Base-by-base conservation (phyloP, 2,888 invertebrate species). In the Pristionchus entomophagus region DNA sequence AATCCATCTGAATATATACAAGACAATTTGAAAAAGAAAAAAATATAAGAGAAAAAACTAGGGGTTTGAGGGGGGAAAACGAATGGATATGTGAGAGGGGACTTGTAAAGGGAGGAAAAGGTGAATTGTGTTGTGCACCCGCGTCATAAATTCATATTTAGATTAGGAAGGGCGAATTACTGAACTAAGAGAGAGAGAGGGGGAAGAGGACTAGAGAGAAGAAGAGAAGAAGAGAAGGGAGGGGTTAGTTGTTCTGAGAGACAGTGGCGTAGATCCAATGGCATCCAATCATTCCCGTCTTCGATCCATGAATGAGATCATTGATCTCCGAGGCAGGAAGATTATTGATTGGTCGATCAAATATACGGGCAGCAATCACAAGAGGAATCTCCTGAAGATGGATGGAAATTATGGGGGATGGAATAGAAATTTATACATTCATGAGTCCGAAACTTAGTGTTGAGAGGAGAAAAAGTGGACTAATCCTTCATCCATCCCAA, bases 231-330 rank as follows among this genome's bases (percentile, higher is more conserved):
- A 32, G 38, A 26, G 82, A 56, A 5, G 59, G 59, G 38, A 22
- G 32, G 1, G 56, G 35, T 26, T 0, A 1, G 29, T 81, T 81
- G 1, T 22, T 84, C 86, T 92, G 92, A 12, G 91, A 91, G 29
- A 92, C 90, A 26, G 92, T 92, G 38, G 91, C 92, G 86, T 92
- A 92, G 88, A 92, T 91, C 92, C 92, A 92, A 86, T 93, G 93
- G 77, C 93, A 93, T 81, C 92, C 93, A 81, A 93, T 91, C 92
- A 93, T 91, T 65, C 92, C 93, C 81, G 89, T 87, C 85, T 92
- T 93, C 12, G 90, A 87, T 53, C 91, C 92, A 86, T 93, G 93
- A 29, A 93, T 87, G 29, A 91, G 89, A n/a, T 92, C 91, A 88
- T 93, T 92, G 81, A 93, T 86, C 77, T 92, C 88, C 86, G 91